Base-by-base conservation (phyloP, 2,113 vertebrate genomes). In the Colistium nudipinnis region DNA sequence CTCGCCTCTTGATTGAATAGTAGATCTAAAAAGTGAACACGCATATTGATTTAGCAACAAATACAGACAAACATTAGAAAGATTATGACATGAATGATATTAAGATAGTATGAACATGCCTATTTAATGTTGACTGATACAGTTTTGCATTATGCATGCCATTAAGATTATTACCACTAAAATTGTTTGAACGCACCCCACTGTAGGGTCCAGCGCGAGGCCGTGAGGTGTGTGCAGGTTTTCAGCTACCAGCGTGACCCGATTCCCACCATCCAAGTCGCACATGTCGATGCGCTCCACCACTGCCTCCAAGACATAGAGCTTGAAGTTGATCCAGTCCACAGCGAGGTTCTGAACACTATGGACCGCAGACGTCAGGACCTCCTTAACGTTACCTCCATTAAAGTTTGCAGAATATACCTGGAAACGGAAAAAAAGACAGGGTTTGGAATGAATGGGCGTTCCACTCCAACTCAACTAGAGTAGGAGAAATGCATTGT, bases 241-340 rank as follows among this genome's bases (percentile, higher is more conserved):
- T 80, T 93, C 91, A n/a, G 91, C 91, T 20, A 93, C 78, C 62
- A 93, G 70, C 1, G 90, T 91, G 52, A 93, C 88, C 24, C 90
- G 82, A 71, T 92, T 89, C 22, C 60, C 76, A 51, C 92, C 92
- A 51, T 88, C 57, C 35, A 89, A 91, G 53, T 91, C 71, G 16
- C 91, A 92, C 62, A 83, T 24, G 36, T 93, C 92, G 5, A 93
- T 93, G 20, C 91, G 88, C 36, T 93, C 87, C 78, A 93, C 84
- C 59, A 12, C 59, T 0, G 79, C 82, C 20, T 93, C 92, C 3
- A 93, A 70, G n/a, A 93, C 64, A 12, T 93, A 93, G 7, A 93
- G 90, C 62, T 93, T 93, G 24, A 91, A 84, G 81, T 91, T 93
- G 79, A 93, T 43, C 92, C 92, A 93, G 71, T 93, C 92, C 24